Evolutionary conservation across 1,140 invertebrate genomes (phyloP).

Genomic region (Heliconius hermathena): DNA sequence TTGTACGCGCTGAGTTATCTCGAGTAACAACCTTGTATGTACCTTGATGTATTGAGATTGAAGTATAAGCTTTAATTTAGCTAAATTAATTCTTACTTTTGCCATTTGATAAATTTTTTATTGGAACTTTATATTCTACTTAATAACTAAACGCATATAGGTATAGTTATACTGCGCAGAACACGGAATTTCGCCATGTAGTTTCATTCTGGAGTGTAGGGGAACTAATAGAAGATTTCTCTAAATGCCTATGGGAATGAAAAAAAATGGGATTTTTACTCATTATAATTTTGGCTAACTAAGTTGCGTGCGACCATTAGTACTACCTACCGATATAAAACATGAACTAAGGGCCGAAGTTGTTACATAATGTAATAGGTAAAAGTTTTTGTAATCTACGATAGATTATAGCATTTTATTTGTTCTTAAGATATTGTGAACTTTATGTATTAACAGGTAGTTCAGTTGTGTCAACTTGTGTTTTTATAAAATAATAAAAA

Average conservation of each 20-base stretch:
- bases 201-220: too few relatives aligned
- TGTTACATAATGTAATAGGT: background rate
- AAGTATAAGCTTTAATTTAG: background rate
- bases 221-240: too few relatives aligned
- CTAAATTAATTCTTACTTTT: too few relatives aligned
- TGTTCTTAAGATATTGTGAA: background rate
- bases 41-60: constrained; percentile 23
- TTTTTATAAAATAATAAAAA: too few relatives aligned
- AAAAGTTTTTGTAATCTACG: background rate
- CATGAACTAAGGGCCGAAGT: background rate
- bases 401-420: background rate
- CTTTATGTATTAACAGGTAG: background rate
- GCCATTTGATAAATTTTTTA: too few relatives aligned
- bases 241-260: too few relatives aligned
- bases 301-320: too few relatives aligned
- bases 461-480: too few relatives aligned
- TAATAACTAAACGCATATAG: background rate
- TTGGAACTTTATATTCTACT: background rate
- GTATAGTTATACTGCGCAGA: too few relatives aligned
- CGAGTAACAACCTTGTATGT: constrained; percentile 19
- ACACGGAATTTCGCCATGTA: too few relatives aligned
- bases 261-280: too few relatives aligned
- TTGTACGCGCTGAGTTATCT: constrained; percentile 24
- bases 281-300: too few relatives aligned
- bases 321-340: background rate